Percentiles rank a stretch among this genome's conserved stretches.
phyloP scores from a whole-genome alignment of 2,888 invertebrate genomes.

The Diarsia mendica region DNA sequence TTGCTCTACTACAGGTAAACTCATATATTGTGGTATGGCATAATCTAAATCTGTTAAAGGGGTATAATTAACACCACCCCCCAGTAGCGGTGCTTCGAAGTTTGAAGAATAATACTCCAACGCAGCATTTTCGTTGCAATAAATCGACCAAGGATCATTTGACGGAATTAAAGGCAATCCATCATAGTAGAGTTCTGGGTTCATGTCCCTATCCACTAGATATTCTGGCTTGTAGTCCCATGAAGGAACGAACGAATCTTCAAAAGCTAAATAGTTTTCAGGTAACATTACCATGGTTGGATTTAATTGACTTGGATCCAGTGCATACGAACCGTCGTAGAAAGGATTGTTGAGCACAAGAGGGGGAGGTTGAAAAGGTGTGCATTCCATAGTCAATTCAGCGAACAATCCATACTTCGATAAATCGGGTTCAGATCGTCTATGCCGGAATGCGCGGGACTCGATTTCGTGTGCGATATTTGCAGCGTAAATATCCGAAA shows the following conservation, averaged over 20 bases:
- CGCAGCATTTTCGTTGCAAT: slow-evolving; percentile 79
- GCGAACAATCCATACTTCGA: slow-evolving; percentile 85
- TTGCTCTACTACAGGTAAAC: slow-evolving; percentile 81
- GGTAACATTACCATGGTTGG: slow-evolving; percentile 84
- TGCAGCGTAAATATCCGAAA: slow-evolving; percentile 81
- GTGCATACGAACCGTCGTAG: slow-evolving; percentile 86
- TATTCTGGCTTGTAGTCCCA: slow-evolving; percentile 86
- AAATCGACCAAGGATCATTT: slow-evolving; percentile 87
- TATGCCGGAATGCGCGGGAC: slow-evolving; percentile 73
- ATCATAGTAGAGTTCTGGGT: slow-evolving; percentile 82
- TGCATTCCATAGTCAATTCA: slow-evolving; percentile 82
- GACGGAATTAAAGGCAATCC: slow-evolving; percentile 83
- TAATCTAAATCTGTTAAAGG: slow-evolving; percentile 86
- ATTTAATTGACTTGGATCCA: slow-evolving; percentile 78
- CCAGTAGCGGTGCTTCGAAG: slow-evolving; percentile 78
- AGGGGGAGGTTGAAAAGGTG: slow-evolving; percentile 79
- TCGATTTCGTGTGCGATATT: slow-evolving; percentile 76
- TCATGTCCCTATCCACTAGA: slow-evolving; percentile 76
- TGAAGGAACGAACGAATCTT: slow-evolving; percentile 87
- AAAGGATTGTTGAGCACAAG: slow-evolving; percentile 88
- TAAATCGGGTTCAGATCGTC: slow-evolving; percentile 87
- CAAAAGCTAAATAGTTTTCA: slow-evolving; percentile 88
- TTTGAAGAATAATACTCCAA: slow-evolving; percentile 84
- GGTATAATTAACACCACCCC: slow-evolving; percentile 82
- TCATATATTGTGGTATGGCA: slow-evolving; percentile 86